Base-by-base conservation (phyloP, 2,797 vertebrate species). In the Choloepus didactylus region DNA sequence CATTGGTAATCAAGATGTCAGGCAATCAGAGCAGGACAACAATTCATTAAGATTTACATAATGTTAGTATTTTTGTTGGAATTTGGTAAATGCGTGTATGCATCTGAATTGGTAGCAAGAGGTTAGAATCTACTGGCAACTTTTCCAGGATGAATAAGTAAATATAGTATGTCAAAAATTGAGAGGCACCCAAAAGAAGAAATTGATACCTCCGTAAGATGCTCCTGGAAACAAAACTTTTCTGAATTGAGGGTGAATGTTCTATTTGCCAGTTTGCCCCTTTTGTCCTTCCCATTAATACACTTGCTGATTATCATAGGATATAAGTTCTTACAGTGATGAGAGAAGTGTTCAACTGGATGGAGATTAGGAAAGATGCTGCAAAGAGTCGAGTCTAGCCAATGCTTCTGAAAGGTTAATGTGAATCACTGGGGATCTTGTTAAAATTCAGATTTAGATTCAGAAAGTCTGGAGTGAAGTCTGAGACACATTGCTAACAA, bases 401-500 rank as follows among this genome's bases (percentile, higher is more conserved):
- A 9, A 21, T 73, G 64, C 35, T 80, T 86, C 56, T 38, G 49
- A 72, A 51, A 54, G 19, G 16, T 62, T 51, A 60, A 49, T 2
- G 5, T 31, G 19, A 81, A 31, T 91, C 69, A 59, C 25, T 1
- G 21, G 31, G 31, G 59, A 41, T 41, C 59, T 88, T 87, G 69
- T 77, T 88, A 88, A 95, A 81, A 92, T 94, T 85, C 77, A 85
- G 19, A 87, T n/a, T 76, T 41, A 51, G 14, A 67, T 19, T 44
- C 46, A 84, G 5, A 31, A 84, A 73, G 15, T 76, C 49, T 51
- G 41, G 29, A 35, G 38, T 27, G n/a, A 12, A 16, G 41, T 41
- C 25, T 44, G 49, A 92, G 70, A 60, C 11, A 7, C 25, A 25
- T 44, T 94, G 69, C 70, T 79, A 80, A 66, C 9, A 51, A 79